A percentile compares a stretch with the other conserved stretches of the same genome.
These are phyloP conservation scores for Emys orbicularis DNA, from an alignment of 2,797 vertebrate species.

Conservation along the genomic window DNA sequence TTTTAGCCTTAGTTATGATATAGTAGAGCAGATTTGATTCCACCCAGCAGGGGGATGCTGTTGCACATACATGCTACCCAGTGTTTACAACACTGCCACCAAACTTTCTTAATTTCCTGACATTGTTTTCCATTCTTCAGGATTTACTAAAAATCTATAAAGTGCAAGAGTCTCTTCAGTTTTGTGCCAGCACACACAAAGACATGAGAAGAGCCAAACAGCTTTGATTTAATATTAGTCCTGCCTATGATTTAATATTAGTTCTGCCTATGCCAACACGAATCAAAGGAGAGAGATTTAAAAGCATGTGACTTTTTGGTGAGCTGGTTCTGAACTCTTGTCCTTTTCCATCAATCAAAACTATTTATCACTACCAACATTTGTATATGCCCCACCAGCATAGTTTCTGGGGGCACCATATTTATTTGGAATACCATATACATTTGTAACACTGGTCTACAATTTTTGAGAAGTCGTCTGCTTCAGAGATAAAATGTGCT, in stretches of 20 bases:
- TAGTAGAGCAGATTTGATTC: neutral
- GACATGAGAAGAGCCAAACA: neutral
- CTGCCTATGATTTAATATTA: neutral
- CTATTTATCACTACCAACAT: neutral
- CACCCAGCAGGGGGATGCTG: neutral
- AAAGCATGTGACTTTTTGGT: neutral
- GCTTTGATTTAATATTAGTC: neutral
- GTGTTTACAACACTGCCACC: slow-evolving; percentile 10
- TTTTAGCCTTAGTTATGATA: neutral
- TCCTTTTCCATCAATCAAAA: neutral
- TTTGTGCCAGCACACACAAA: neutral
- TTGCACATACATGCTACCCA: neutral
- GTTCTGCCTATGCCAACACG: neutral
- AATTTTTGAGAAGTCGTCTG: too few species aligned
- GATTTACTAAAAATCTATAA: neutral
- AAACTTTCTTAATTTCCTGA: neutral
- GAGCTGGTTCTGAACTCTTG: neutral
- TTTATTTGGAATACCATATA: neutral
- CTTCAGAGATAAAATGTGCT: too few species aligned
- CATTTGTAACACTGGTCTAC: too few species aligned
- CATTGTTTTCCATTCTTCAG: neutral
- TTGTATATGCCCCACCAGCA: neutral
- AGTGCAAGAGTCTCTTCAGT: neutral
- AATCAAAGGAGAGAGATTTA: neutral
- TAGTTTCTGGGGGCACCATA: neutral